Conservation (phyloP, 2,888 invertebrate species). For the Cerastoderma edule region DNA sequence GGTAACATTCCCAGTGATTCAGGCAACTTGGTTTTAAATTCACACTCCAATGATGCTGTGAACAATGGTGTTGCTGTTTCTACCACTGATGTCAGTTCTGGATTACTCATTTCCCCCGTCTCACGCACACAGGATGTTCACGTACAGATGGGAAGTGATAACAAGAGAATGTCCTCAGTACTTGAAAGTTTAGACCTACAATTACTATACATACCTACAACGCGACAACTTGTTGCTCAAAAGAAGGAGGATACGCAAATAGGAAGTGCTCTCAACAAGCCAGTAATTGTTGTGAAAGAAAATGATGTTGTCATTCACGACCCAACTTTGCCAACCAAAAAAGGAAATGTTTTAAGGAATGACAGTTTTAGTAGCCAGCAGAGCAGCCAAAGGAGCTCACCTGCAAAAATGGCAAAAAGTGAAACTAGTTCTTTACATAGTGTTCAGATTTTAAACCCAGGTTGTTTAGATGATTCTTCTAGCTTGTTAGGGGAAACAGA, state of each 20-base stretch:
- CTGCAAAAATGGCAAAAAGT: constrained; percentile 65
- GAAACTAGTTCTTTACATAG: constrained; percentile 46
- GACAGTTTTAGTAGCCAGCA: constrained; percentile 14
- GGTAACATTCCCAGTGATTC: background rate
- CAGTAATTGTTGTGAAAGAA: constrained; percentile 22
- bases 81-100: constrained; percentile 63
- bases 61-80: constrained; percentile 43
- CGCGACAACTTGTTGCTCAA: constrained; percentile 72
- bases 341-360: background rate
- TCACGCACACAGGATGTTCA: constrained; percentile 75
- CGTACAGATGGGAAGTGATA: constrained; percentile 68
- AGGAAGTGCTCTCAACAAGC: constrained; percentile 6
- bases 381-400: constrained; percentile 41
- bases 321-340: constrained; percentile 2
- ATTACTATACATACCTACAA: constrained; percentile 78
- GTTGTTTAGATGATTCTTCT: constrained; percentile 56
- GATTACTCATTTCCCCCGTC: constrained; percentile 74
- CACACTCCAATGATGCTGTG: constrained; percentile 28
- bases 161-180: constrained; percentile 77
- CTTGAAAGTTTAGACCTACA: constrained; percentile 79
- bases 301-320: constrained; percentile 25
- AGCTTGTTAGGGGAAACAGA: constrained; percentile 68
- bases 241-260: constrained; percentile 6
- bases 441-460: constrained; percentile 41
- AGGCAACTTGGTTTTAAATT: constrained; percentile 12